Conservation (phyloP, 2,888 invertebrate genomes). For the Keiferia lycopersicella region DNA sequence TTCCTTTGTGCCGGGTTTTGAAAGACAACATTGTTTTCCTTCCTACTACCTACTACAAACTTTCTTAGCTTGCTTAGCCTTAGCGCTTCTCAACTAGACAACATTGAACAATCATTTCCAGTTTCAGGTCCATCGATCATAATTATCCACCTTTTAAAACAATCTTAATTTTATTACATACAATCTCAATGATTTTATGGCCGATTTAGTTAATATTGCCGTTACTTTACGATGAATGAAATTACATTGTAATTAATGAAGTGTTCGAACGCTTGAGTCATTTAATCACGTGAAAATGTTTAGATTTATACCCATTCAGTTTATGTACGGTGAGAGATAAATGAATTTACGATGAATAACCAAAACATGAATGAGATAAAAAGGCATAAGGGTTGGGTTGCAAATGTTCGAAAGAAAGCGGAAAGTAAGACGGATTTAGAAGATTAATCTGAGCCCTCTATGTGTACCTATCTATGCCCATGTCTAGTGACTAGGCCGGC, state of each 20-base stretch:
- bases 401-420: conserved; percentile 16
- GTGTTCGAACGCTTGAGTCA: background rate
- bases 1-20: background rate
- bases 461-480: conserved; percentile 31
- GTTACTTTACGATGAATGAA: background rate
- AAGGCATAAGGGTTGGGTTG: conserved; percentile 36
- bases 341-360: conserved; percentile 4
- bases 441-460: conserved; percentile 33
- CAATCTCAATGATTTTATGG: conserved; percentile 1
- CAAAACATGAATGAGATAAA: conserved; percentile 7
- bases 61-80: background rate
- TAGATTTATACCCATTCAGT: background rate
- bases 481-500: conserved; percentile 56
- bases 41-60: background rate
- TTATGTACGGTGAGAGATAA: conserved; percentile 1
- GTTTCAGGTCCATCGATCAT: background rate
- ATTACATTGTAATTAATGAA: background rate
- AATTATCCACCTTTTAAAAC: background rate
- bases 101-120: background rate
- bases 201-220: background rate
- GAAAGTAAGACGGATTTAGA: conserved; percentile 25
- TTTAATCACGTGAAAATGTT: background rate
- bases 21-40: conserved; percentile 1
- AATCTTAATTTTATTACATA: background rate
- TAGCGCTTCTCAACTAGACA: background rate